Evolutionary conservation across 1,140 invertebrate genomes (phyloP), one percentile per base, ranked within the genome.

Genomic region (Rhysida immarginata): DNA sequence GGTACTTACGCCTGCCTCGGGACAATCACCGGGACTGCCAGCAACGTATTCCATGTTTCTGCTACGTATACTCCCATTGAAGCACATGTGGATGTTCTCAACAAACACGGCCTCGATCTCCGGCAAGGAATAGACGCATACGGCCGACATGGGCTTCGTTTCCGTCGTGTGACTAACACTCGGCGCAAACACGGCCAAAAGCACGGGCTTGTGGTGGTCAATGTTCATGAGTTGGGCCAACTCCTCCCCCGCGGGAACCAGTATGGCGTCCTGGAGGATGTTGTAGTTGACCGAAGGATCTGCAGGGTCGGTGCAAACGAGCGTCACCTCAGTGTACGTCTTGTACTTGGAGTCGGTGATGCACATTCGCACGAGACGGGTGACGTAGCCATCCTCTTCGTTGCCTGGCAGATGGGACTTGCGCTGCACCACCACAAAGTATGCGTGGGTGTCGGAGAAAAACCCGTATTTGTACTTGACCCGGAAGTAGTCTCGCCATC

Each of bases 391-490:
- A 67, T 93, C 89, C 63, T 92, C 89, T 64, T 87, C 83, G 11
- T 71, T 62, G 1, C 82, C 83, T 16, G 88, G 83, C 23, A 92
- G 75, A 65, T 89, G 85, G 2, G 87, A 91, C 63, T 85, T 81
- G 68, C 93, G 93, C 70, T 98, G 94, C 21, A 96, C 89, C 42
- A 94, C 81, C 14, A 94, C 80, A 73, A 97, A 95, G 69, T 97
- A 97, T 2, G 91, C 89, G 73, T 90, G 96, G 58, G 89, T 84
- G 63, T 83, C 88, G 1, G 89, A 87, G 69, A 93, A 88, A 66
- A 98, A 97, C 13, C 93, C 93, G 71, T 94, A 95, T 1, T 96
- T 79, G 69, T 96, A 97, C 65, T 89, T 83, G 21, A 98, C 89
- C 5, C 94, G 74, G 71, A 93, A 95, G 67, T 93, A 89, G 72